Evolutionary conservation across 2,888 invertebrate species (phyloP).

Genomic region (Helicoverpa assulta): DNA sequence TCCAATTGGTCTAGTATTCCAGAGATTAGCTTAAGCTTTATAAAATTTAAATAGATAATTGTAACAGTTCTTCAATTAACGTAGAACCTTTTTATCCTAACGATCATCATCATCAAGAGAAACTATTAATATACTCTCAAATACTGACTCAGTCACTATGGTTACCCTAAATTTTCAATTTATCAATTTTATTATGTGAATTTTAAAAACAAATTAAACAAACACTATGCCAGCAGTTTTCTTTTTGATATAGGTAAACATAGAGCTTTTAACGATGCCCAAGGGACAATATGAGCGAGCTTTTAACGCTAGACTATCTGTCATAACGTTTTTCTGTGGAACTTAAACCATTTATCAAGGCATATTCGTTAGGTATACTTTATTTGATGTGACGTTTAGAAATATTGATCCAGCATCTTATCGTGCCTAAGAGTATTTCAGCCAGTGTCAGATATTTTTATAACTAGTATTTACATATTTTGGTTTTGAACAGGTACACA

Average conservation of each 20-base stretch:
- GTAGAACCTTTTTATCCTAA: too few species aligned
- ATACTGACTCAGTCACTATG: too few species aligned
- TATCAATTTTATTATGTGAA: neutral
- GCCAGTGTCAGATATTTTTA: constrained; percentile 19
- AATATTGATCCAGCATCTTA: constrained; percentile 16
- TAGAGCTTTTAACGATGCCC: constrained; percentile 10
- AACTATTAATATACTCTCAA: too few species aligned
- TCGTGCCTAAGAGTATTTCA: constrained; percentile 1
- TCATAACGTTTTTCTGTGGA: constrained; percentile 8
- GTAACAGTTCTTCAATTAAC: too few species aligned
- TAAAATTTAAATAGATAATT: too few species aligned
- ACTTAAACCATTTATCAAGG: constrained; percentile 13
- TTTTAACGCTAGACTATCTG: constrained; percentile 11
- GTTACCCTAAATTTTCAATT: too few species aligned
- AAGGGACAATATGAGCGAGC: constrained; percentile 14
- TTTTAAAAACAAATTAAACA: constrained; percentile 2
- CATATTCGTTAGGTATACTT: constrained; percentile 6
- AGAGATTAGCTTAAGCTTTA: too few species aligned
- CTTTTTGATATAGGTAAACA: constrained; percentile 10
- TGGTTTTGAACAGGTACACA: constrained; percentile 3
- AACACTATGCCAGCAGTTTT: neutral
- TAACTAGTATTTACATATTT: constrained; percentile 32
- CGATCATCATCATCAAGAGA: too few species aligned
- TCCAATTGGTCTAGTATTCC: too few species aligned
- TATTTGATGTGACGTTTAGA: constrained; percentile 32